These are phyloP conservation scores for Drosophila falleni DNA, from an alignment of 2,888 invertebrate species.

Conservation along the genomic window DNA sequence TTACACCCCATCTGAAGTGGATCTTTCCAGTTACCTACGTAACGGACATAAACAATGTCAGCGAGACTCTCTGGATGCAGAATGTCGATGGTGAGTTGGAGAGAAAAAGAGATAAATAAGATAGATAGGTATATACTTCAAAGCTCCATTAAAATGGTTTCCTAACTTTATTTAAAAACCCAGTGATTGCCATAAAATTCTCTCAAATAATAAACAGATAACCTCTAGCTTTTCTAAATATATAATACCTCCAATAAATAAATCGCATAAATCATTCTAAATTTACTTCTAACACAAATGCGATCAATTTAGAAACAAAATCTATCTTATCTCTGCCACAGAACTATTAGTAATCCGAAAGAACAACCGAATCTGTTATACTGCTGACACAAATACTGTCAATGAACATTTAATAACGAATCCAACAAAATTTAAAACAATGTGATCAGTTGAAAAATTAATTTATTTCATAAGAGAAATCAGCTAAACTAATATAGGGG, in stretches of 20 bases:
- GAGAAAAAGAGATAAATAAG: not conserved
- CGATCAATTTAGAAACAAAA: not conserved
- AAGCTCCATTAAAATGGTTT: too few species aligned
- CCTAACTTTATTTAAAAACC: not conserved
- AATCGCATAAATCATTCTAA: slow-evolving; percentile 7
- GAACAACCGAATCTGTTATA: not conserved
- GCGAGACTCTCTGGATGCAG: slow-evolving; percentile 84
- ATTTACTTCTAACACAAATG: not conserved
- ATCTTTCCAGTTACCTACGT: slow-evolving; percentile 85
- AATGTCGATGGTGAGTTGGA: slow-evolving; percentile 81
- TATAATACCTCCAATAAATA: not conserved
- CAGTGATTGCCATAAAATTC: not conserved
- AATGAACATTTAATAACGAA: not conserved
- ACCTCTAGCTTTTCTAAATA: not conserved
- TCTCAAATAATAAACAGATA: not conserved
- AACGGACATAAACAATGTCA: slow-evolving; percentile 83
- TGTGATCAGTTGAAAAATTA: not conserved
- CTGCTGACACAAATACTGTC: not conserved
- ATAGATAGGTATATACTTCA: not conserved
- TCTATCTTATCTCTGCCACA: not conserved
- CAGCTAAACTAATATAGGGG: too few species aligned
- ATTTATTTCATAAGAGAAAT: not conserved
- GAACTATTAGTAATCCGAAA: not conserved
- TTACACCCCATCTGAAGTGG: slow-evolving; percentile 80
- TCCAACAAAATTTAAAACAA: not conserved